Conservation (phyloP, 2,113 vertebrate species). For the Zosterops pallidus region DNA sequence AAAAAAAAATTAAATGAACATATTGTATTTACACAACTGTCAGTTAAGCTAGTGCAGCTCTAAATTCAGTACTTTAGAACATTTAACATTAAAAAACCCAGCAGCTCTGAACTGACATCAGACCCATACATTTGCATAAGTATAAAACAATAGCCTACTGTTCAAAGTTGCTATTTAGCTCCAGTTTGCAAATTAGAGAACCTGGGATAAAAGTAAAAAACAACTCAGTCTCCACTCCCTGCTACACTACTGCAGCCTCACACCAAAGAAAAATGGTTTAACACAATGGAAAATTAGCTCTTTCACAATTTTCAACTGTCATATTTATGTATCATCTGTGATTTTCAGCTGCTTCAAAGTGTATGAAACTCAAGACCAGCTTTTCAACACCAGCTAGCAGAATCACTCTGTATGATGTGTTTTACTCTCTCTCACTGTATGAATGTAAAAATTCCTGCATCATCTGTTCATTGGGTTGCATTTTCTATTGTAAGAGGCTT, state of each 20-base stretch:
- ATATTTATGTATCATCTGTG: slow-evolving; percentile 39
- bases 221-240: background rate
- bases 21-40: background rate
- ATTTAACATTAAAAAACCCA: background rate
- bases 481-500: slow-evolving; percentile 63
- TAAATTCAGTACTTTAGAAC: background rate
- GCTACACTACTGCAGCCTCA: background rate
- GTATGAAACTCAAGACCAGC: slow-evolving; percentile 21
- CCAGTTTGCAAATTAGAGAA: background rate
- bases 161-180: background rate
- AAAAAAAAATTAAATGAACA: background rate
- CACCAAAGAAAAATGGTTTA: slow-evolving; percentile 2
- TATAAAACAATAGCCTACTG: background rate
- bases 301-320: slow-evolving; percentile 14
- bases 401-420: slow-evolving; percentile 7
- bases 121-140: background rate
- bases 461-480: slow-evolving; percentile 48
- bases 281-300: slow-evolving; percentile 17
- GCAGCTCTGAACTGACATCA: background rate
- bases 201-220: background rate
- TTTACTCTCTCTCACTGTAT: slow-evolving; percentile 10
- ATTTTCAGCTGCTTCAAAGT: slow-evolving; percentile 38
- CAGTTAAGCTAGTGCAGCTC: background rate
- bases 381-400: slow-evolving; percentile 34
- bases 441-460: slow-evolving; percentile 48